A percentile compares a stretch with the other conserved stretches of the same genome.
Evolutionary conservation across 53 echinoderm and acorn worm genomes (phyloP).

Genomic region (Temnopleurus reevesii): DNA sequence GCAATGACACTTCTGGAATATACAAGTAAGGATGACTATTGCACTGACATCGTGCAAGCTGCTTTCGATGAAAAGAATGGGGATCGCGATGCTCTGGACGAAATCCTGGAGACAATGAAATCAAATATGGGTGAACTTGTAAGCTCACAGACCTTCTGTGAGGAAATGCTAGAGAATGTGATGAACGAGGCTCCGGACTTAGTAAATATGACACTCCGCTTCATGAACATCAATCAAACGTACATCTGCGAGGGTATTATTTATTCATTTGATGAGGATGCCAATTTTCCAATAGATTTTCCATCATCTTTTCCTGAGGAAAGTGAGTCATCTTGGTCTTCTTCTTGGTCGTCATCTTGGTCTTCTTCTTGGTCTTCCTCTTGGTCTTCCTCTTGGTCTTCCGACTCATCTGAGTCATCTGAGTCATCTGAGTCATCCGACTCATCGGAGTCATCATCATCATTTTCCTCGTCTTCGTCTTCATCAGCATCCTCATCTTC

Average conservation of each 20-base stretch:
- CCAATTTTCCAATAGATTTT: conserved; percentile 30
- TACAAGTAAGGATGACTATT: conserved; percentile 23
- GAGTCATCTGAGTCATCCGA: neutral
- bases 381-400: neutral
- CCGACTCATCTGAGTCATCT: neutral
- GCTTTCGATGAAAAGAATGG: conserved; percentile 10
- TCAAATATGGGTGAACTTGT: conserved; percentile 24
- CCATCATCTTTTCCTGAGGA: conserved; percentile 22
- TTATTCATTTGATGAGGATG: conserved; percentile 46
- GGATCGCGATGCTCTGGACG: neutral
- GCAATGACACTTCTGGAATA: neutral
- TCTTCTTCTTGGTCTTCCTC: neutral
- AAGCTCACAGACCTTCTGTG: neutral
- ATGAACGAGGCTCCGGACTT: neutral
- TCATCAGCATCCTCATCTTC: neutral
- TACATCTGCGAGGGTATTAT: conserved; percentile 48
- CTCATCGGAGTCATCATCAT: neutral
- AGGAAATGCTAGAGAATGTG: neutral
- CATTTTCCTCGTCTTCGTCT: neutral
- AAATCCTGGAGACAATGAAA: conserved; percentile 13
- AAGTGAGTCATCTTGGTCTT: neutral
- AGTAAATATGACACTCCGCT: neutral
- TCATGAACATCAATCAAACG: neutral
- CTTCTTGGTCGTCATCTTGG: neutral
- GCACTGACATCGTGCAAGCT: neutral